Conservation (phyloP, 2,113 vertebrate species). For the Catagonus wagneri region DNA sequence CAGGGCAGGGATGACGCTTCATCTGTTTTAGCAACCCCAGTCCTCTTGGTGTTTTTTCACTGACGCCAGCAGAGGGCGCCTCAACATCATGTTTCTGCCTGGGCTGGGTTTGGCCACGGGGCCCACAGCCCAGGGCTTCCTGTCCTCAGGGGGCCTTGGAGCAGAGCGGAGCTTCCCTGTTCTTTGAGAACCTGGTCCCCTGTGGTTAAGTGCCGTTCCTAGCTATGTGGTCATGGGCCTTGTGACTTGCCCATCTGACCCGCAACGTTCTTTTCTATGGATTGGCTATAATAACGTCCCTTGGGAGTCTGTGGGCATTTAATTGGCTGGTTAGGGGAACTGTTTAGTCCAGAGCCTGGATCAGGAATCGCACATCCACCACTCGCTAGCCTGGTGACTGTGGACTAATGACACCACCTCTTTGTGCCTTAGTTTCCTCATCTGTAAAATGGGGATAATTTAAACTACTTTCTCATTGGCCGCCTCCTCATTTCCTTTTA, state of each 20-base stretch:
- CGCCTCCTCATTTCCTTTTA: neutral
- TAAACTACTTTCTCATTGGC: neutral
- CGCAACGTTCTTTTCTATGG: neutral
- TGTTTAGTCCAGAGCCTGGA: neutral
- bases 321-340: neutral
- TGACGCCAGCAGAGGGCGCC: constrained; percentile 67
- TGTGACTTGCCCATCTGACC: neutral
- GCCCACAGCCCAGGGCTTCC: neutral
- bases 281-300: neutral
- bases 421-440: neutral
- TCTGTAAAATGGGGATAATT: neutral
- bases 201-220: neutral
- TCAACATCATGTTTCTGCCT: neutral
- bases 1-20: neutral
- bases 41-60: neutral
- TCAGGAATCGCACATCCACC: fast-evolving
- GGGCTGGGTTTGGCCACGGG: fast-evolving
- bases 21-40: neutral
- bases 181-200: neutral
- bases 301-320: neutral
- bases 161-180: neutral
- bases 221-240: neutral
- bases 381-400: fast-evolving
- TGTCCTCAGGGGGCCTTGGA: neutral
- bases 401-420: neutral